Evolutionary conservation across 2,113 vertebrate genomes (phyloP), one percentile per base, ranked within the genome.

Genomic region (Aspiorhynchus laticeps): DNA sequence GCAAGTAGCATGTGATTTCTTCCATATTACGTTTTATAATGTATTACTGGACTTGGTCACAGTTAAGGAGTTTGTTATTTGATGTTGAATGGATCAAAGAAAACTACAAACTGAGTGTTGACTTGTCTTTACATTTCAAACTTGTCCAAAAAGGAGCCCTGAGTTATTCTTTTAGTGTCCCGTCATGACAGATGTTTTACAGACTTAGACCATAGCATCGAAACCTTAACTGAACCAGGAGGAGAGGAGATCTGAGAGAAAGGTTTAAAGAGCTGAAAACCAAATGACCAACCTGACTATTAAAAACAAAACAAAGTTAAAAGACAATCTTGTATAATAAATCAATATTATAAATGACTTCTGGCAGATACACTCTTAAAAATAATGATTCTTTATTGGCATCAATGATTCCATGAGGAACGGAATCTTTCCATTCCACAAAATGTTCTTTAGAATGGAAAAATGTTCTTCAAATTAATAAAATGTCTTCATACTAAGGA

Each of bases 121-220:
- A 21, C 51, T 19, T 81, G 12, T 63, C 14, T 59, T 80, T 31
- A 53, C 2, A 59, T 38, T 59, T 81, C 33, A 65, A n/a, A 59
- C 31, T 36, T 38, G 33, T 80, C 12, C 56, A 41, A 26, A 26
- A 63, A 63, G 21, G 8, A 51, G 26, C 26, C 7, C 17, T 33
- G 24, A n/a, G 56, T 11, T 61, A 61, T 24, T 61, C 6, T 36
- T 61, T 67, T 46, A 78, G 75, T 78, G 75, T 2, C 59, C 80
- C 41, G 14, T 14, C 4, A 28, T 21, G 41, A 48, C 26, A 82
- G 61, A 82, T 82, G 80, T 82, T 67, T 67, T 67, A 67, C 41
- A 67, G 59, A 59, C 59, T 43, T 14, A 17, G 38, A 65, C 79
- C 24, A 41, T 15, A 43, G 14, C 56, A 81, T 65, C 12, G 1